These are phyloP conservation scores for Chionomys nivalis DNA, from an alignment of 2,113 vertebrate genomes.

Conservation along the genomic window DNA sequence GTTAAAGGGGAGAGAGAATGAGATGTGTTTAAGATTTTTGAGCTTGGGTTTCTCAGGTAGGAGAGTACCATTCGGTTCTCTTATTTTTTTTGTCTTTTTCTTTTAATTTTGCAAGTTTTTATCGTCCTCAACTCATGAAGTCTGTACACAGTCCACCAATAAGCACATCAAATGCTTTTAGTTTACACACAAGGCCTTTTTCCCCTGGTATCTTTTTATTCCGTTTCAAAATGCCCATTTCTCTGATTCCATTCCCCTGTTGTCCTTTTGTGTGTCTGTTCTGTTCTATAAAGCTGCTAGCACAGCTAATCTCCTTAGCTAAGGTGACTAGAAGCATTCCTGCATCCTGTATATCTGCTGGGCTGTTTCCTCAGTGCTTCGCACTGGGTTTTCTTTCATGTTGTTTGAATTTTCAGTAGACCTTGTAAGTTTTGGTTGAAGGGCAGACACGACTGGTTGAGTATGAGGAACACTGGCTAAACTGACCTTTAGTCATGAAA, in stretches of 20 bases:
- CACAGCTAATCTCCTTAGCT: not conserved
- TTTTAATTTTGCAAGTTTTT: not conserved
- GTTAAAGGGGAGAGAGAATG: not conserved
- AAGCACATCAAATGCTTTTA: not conserved
- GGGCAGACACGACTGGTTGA: not conserved
- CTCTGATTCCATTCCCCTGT: not conserved
- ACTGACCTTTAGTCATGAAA: not conserved
- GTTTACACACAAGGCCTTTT: rapidly evolving
- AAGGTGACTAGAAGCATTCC: not conserved
- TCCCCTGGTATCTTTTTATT: not conserved
- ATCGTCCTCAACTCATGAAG: not conserved
- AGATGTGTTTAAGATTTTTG: not conserved
- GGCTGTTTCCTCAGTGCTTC: not conserved
- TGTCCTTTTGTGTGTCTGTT: not conserved
- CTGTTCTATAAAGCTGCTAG: not conserved
- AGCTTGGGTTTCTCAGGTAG: not conserved
- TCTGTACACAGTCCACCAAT: not conserved
- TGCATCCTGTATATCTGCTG: not conserved
- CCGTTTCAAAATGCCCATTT: not conserved
- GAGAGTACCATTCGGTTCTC: not conserved
- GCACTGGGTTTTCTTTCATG: too few relatives aligned
- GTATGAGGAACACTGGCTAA: not conserved
- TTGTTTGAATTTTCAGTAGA: not conserved
- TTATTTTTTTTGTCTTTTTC: too few relatives aligned
- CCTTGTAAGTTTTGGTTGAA: not conserved